Evolutionary conservation across 1,140 invertebrate genomes (phyloP).

Genomic region (Pseudomyrmex sp.): DNA sequence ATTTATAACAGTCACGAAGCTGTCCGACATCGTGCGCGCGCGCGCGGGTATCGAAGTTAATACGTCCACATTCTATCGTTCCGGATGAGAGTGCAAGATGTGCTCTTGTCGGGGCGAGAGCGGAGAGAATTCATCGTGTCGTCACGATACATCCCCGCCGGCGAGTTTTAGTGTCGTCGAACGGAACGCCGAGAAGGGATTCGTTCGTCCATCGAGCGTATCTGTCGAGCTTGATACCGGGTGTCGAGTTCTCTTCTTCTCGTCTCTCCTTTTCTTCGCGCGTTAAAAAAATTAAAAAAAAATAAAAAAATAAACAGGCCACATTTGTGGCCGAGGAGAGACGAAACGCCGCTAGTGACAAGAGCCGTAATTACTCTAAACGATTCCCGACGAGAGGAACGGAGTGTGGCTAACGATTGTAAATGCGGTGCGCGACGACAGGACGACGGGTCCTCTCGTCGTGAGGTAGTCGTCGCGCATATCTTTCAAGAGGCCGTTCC

Average conservation of each 20-base stretch:
- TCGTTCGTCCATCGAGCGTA: constrained; percentile 41
- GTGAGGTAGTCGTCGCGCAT: constrained; percentile 51
- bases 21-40: constrained; percentile 45
- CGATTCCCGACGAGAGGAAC: constrained; percentile 62
- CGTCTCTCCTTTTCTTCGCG: neutral
- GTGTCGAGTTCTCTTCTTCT: constrained; percentile 32
- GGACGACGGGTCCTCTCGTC: constrained; percentile 41
- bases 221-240: constrained; percentile 49
- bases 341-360: constrained; percentile 57
- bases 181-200: constrained; percentile 37
- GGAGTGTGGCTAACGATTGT: constrained; percentile 67
- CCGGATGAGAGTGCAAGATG: constrained; percentile 56
- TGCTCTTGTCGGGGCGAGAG: constrained; percentile 16
- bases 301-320: constrained; percentile 12
- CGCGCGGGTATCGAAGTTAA: constrained; percentile 15
- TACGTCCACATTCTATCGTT: constrained; percentile 50
- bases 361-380: constrained; percentile 74
- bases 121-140: constrained; percentile 53
- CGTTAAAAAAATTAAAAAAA: constrained; percentile 11
- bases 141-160: constrained; percentile 48
- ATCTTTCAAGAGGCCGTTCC: constrained; percentile 71
- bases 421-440: constrained; percentile 69
- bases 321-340: constrained; percentile 29
- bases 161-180: constrained; percentile 49
- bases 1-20: constrained; percentile 52